A percentile compares a stretch with the other conserved stretches of the same genome.
phyloP scores from a whole-genome alignment of 2,888 invertebrate genomes.

The Congeria kusceri region DNA sequence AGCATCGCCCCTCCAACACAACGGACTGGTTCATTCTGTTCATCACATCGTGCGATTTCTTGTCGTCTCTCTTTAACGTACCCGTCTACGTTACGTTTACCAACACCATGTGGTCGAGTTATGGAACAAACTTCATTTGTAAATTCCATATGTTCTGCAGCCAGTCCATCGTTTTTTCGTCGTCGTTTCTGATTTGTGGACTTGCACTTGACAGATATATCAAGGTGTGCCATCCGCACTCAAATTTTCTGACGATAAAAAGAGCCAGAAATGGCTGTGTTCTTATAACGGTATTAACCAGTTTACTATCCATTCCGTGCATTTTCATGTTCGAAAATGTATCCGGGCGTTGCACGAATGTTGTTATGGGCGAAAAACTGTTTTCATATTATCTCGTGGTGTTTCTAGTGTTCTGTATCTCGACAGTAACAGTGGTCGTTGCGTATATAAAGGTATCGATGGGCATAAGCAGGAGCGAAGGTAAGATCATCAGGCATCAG shows the following conservation, averaged over 20 bases:
- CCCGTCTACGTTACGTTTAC: constrained; percentile 55
- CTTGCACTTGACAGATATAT: constrained; percentile 53
- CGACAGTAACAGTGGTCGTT: constrained; percentile 16
- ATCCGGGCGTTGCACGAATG: constrained; percentile 11
- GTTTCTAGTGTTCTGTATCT: constrained; percentile 32
- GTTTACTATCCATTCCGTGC: constrained; percentile 40
- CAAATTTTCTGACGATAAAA: background rate
- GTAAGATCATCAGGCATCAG: constrained; percentile 13
- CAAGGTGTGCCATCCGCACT: constrained; percentile 27
- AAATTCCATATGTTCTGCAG: constrained; percentile 54
- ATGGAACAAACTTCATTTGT: constrained; percentile 45
- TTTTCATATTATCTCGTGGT: constrained; percentile 34
- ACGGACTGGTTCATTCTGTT: constrained; percentile 60
- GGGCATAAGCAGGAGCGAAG: constrained; percentile 22
- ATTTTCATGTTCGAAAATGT: constrained; percentile 39
- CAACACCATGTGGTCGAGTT: constrained; percentile 27
- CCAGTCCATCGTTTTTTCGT: constrained; percentile 44
- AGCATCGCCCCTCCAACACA: constrained; percentile 23
- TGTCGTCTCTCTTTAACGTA: constrained; percentile 43
- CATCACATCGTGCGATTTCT: constrained; percentile 46
- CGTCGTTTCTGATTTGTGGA: constrained; percentile 47
- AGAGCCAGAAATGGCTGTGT: constrained; percentile 32
- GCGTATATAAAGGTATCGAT: constrained; percentile 25
- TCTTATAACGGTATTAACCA: constrained; percentile 10
- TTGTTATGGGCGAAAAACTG: constrained; percentile 2